phyloP scores from a whole-genome alignment of 2,113 vertebrate genomes.

The Turnix velox region DNA sequence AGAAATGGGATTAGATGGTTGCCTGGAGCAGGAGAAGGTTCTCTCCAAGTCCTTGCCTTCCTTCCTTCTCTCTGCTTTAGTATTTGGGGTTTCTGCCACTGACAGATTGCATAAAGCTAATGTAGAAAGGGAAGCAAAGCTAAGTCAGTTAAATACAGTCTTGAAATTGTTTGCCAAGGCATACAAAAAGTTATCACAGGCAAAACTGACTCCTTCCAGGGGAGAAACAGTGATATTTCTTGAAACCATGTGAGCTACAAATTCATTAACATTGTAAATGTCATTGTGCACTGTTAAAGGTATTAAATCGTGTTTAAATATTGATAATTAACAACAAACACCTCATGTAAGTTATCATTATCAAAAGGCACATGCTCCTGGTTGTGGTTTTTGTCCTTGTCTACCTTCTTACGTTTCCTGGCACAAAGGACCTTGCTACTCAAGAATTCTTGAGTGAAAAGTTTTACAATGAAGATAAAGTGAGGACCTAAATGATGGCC shows the following conservation, averaged over 20 bases:
- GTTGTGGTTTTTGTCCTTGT: not conserved
- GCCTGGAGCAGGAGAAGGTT: not conserved
- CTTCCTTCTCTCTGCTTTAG: not conserved
- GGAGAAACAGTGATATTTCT: not conserved
- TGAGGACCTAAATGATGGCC: fast-evolving
- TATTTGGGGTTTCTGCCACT: not conserved
- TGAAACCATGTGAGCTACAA: not conserved
- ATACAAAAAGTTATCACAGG: not conserved
- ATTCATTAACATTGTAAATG: not conserved
- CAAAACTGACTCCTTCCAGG: not conserved
- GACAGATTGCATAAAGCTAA: not conserved
- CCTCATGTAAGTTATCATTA: not conserved
- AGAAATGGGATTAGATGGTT: not conserved
- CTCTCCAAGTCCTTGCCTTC: not conserved
- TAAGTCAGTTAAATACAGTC: not conserved
- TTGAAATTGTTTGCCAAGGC: not conserved
- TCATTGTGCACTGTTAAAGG: not conserved
- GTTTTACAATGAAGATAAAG: not conserved
- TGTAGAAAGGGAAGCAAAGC: not conserved
- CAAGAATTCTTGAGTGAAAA: not conserved
- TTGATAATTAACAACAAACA: slow-evolving; percentile 22
- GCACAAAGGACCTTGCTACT: not conserved
- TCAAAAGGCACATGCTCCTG: not conserved
- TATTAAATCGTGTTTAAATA: not conserved
- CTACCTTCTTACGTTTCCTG: not conserved